Evolutionary conservation across 2,888 invertebrate genomes (phyloP).

Genomic region (Plemyria rubiginata): DNA sequence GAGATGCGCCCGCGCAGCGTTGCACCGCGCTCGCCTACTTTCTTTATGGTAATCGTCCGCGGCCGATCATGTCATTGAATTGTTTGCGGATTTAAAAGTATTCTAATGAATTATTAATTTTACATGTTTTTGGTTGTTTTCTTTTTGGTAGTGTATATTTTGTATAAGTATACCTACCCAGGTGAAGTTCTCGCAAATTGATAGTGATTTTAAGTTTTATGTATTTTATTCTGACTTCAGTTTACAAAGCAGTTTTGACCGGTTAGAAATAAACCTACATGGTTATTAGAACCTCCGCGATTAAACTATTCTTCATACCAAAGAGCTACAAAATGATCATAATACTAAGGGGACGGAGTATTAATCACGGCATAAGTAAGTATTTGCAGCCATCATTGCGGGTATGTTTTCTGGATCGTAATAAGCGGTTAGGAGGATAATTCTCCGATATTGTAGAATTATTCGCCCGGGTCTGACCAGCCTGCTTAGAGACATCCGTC

Average conservation of each 20-base stretch:
- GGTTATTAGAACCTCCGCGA: slow-evolving; percentile 19
- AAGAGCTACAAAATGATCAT: slow-evolving; percentile 21
- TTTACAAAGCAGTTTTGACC: neutral
- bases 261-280: slow-evolving; percentile 2
- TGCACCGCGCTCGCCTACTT: slow-evolving; percentile 56
- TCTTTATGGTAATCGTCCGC: slow-evolving; percentile 66
- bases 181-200: too few relatives aligned
- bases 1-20: slow-evolving; percentile 34
- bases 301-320: slow-evolving; percentile 21
- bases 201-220: too few relatives aligned
- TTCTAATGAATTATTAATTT: slow-evolving; percentile 23
- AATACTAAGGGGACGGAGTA: slow-evolving; percentile 19
- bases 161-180: too few relatives aligned
- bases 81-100: slow-evolving; percentile 23
- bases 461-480: slow-evolving; percentile 16
- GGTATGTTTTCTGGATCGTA: slow-evolving; percentile 30
- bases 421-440: slow-evolving; percentile 31
- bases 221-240: neutral
- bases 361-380: slow-evolving; percentile 27
- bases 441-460: slow-evolving; percentile 29
- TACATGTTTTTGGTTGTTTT: too few relatives aligned
- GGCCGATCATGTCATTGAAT: slow-evolving; percentile 35
- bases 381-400: slow-evolving; percentile 26
- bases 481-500: slow-evolving; percentile 40
- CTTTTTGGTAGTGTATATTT: slow-evolving; percentile 1